These are phyloP conservation scores for Nymphalis urticae DNA, from an alignment of 2,888 invertebrate genomes.

Conservation along the genomic window DNA sequence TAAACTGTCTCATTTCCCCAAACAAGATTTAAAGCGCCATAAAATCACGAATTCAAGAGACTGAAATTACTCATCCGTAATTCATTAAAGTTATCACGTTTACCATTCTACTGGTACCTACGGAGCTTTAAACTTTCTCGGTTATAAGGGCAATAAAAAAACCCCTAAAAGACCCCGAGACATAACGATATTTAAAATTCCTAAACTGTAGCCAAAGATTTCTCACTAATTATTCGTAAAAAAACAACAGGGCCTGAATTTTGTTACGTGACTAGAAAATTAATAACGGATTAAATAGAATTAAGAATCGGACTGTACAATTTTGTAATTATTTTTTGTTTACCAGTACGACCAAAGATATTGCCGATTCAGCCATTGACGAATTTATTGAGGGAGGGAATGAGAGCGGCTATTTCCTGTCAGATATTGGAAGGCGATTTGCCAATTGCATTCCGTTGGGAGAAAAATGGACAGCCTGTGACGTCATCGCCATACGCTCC, in stretches of 20 bases:
- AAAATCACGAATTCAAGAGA: constrained; percentile 70
- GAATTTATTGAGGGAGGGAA: constrained; percentile 89
- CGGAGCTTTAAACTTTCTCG: constrained; percentile 61
- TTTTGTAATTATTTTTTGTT: constrained; percentile 27
- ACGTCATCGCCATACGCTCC: constrained; percentile 82
- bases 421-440: constrained; percentile 95
- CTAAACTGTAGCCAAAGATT: constrained; percentile 45
- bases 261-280: constrained; percentile 17
- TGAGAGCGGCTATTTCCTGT: constrained; percentile 94
- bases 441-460: constrained; percentile 95
- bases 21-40: constrained; percentile 67
- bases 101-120: constrained; percentile 66
- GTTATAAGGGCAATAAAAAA: constrained; percentile 74
- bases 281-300: constrained; percentile 17
- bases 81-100: constrained; percentile 76
- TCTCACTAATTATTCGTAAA: constrained; percentile 58
- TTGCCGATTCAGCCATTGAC: constrained; percentile 92
- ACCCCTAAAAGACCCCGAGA: constrained; percentile 47
- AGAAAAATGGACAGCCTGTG: constrained; percentile 91
- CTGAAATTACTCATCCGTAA: constrained; percentile 71
- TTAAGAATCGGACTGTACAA: constrained; percentile 4
- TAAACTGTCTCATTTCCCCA: constrained; percentile 66
- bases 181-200: constrained; percentile 40
- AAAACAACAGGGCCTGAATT: constrained; percentile 42
- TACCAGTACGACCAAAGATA: constrained; percentile 90